Percentiles rank a stretch among this genome's conserved stretches.
Conservation (phyloP, 2,888 invertebrate genomes). For the Tineola bisselliella region DNA sequence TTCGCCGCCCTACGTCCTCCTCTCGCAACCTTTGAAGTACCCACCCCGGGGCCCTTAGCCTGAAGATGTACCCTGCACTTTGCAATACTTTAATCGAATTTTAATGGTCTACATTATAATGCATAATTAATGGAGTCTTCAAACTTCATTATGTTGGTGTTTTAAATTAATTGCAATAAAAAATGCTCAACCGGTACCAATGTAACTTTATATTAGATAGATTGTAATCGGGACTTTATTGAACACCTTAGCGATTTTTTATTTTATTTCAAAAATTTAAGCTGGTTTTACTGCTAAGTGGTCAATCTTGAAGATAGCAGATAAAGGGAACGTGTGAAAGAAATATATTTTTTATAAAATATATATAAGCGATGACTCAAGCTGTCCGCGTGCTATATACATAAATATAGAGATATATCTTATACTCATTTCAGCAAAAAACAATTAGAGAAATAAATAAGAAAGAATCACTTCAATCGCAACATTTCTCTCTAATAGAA, state of each 20-base stretch:
- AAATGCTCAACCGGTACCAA: not conserved
- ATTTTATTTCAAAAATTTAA: too few species aligned
- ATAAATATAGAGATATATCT: not conserved
- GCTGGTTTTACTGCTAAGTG: too few species aligned
- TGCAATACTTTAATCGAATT: slow-evolving; percentile 6
- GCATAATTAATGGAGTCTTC: not conserved
- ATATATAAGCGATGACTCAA: too few species aligned
- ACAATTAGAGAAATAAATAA: not conserved
- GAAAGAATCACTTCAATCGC: not conserved
- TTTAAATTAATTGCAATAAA: not conserved
- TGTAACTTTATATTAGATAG: too few species aligned
- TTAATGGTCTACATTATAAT: not conserved
- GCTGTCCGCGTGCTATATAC: too few species aligned
- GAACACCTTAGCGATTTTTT: too few species aligned
- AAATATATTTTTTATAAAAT: too few species aligned
- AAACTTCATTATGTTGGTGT: too few species aligned
- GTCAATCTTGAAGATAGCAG: too few species aligned
- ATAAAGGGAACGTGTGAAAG: too few species aligned
- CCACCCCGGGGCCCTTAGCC: not conserved
- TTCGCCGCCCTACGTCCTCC: slow-evolving; percentile 1
- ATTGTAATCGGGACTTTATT: too few species aligned
- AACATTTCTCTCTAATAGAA: not conserved
- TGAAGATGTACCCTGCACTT: slow-evolving; percentile 10
- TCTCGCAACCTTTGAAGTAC: not conserved
- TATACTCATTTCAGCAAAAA: not conserved